Evolutionary conservation across 2,113 vertebrate genomes (phyloP).

Genomic region (Probosciger aterrimus): DNA sequence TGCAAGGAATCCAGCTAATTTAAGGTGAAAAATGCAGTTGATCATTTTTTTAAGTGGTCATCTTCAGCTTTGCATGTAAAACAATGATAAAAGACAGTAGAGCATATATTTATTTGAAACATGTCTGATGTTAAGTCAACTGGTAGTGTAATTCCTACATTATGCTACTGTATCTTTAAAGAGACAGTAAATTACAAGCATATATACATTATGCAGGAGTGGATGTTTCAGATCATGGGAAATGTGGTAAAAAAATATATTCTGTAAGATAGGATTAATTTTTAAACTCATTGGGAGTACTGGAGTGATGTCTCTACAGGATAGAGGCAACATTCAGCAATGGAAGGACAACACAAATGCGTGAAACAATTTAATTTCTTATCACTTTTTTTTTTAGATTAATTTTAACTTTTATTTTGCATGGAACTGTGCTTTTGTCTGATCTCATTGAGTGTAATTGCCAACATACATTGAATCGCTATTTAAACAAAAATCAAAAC

Average conservation of each 20-base stretch:
- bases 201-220: not conserved
- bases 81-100: not conserved
- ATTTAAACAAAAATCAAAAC: not conserved
- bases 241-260: not conserved
- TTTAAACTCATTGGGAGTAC: not conserved
- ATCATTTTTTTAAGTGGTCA: not conserved
- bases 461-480: not conserved
- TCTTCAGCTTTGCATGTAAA: not conserved
- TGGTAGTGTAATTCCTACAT: not conserved
- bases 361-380: not conserved
- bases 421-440: not conserved
- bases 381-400: not conserved
- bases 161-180: not conserved
- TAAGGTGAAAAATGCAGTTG: slow-evolving; percentile 2
- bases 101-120: not conserved
- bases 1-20: not conserved
- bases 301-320: not conserved
- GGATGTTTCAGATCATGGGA: not conserved
- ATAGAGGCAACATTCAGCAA: not conserved
- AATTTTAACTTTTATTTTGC: not conserved
- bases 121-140: not conserved
- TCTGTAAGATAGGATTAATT: not conserved
- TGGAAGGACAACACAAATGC: not conserved
- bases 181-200: not conserved
- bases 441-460: not conserved